Conservation (phyloP, 2,888 invertebrate species). For the Nineta flava region DNA sequence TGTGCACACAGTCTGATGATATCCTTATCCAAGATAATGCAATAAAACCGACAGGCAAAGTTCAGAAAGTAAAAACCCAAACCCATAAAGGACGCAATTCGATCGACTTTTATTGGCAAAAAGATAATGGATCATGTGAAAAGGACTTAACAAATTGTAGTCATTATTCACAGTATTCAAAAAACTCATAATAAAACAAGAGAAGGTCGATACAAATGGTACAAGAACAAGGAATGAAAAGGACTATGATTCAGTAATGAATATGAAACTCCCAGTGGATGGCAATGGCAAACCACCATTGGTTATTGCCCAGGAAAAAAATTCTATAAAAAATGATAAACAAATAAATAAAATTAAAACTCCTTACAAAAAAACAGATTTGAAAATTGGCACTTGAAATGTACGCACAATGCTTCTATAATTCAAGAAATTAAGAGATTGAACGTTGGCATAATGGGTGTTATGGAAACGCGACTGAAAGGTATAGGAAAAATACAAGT, state of each 20-base stretch:
- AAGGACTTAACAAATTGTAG: too few species aligned
- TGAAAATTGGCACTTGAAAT: constrained; percentile 10
- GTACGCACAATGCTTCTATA: constrained; percentile 8
- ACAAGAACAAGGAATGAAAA: neutral
- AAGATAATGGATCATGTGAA: too few species aligned
- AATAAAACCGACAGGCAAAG: too few species aligned
- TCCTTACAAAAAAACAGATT: neutral
- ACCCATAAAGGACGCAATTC: too few species aligned
- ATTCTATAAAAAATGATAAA: neutral
- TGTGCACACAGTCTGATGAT: too few species aligned
- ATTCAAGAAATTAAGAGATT: constrained; percentile 10
- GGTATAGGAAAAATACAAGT: constrained; percentile 5
- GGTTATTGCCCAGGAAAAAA: neutral
- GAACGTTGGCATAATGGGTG: constrained; percentile 8
- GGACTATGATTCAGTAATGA: neutral
- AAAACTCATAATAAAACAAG: too few species aligned
- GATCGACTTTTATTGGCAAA: too few species aligned
- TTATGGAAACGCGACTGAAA: constrained; percentile 9
- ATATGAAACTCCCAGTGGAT: neutral
- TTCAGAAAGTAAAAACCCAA: too few species aligned
- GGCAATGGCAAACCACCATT: neutral
- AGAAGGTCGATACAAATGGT: too few species aligned
- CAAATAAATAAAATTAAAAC: too few species aligned
- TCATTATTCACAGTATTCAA: too few species aligned
- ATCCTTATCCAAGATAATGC: too few species aligned